phyloP scores from a whole-genome alignment of 2,888 invertebrate species.

The Aromia moschata region DNA sequence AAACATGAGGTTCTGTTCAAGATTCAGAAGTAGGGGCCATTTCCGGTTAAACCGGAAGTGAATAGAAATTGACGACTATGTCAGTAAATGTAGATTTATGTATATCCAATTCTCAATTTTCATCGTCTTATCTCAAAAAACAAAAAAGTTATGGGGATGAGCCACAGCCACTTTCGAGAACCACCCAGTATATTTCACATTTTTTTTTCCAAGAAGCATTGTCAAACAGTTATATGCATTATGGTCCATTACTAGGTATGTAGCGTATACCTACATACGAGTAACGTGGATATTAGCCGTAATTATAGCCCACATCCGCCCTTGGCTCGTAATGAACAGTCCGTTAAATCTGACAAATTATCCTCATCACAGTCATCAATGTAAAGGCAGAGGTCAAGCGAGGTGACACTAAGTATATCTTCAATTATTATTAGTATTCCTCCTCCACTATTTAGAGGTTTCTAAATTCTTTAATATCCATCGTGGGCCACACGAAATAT shows the following conservation, averaged over 20 bases:
- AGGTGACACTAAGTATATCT: slow-evolving; percentile 20
- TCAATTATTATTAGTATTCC: slow-evolving; percentile 6
- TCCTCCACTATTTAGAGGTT: slow-evolving; percentile 3
- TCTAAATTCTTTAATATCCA: slow-evolving; percentile 4
- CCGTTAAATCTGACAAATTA: slow-evolving; percentile 34
- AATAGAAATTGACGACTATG: too few relatives aligned
- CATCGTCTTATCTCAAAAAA: too few relatives aligned
- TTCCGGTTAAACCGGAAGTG: too few relatives aligned
- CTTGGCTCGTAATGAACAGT: slow-evolving; percentile 22
- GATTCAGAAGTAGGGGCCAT: too few relatives aligned
- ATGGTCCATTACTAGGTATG: not conserved
- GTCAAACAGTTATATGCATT: too few relatives aligned
- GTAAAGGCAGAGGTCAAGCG: slow-evolving; percentile 33
- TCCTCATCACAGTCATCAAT: slow-evolving; percentile 25
- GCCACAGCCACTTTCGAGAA: too few relatives aligned
- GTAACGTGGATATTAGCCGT: slow-evolving; percentile 6
- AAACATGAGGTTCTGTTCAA: too few relatives aligned
- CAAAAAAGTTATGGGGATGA: too few relatives aligned
- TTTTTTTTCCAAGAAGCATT: too few relatives aligned
- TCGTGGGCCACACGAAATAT: not conserved
- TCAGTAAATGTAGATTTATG: too few relatives aligned
- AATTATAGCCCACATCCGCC: slow-evolving; percentile 23
- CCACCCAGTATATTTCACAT: too few relatives aligned
- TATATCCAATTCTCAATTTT: too few relatives aligned
- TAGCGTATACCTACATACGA: not conserved